phyloP scores from a whole-genome alignment of 2,113 vertebrate species.

The Ptyas mucosa region DNA sequence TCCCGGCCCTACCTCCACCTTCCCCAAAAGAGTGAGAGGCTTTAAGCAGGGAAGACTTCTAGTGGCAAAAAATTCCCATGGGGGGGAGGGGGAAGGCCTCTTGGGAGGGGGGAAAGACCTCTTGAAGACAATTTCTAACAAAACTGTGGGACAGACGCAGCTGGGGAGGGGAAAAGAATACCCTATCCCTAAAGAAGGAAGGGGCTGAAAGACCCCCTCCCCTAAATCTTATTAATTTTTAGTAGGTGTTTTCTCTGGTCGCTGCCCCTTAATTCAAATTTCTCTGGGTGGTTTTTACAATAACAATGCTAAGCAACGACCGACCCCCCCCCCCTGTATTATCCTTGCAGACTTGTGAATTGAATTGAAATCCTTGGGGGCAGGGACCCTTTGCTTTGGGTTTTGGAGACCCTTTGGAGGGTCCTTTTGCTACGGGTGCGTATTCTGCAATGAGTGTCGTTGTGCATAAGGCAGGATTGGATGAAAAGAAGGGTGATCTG shows the following conservation, averaged over 20 bases:
- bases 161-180: background rate
- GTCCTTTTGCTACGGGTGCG: background rate
- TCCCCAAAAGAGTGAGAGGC: background rate
- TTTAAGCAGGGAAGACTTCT: background rate
- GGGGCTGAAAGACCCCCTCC: background rate
- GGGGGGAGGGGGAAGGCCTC: background rate
- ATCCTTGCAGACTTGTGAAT: background rate
- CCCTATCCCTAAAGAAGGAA: background rate
- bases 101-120: background rate
- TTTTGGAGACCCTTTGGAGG: background rate
- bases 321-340: background rate
- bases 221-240: background rate
- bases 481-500: background rate
- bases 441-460: background rate
- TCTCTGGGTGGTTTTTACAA: background rate
- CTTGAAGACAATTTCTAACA: background rate
- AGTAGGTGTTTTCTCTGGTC: background rate
- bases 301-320: background rate
- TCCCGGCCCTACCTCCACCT: background rate
- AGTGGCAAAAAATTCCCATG: background rate
- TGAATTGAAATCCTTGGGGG: background rate
- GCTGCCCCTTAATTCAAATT: background rate
- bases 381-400: background rate
- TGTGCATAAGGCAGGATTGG: background rate
- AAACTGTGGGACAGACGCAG: background rate